Evolutionary conservation across 2,113 vertebrate genomes (phyloP).

Genomic region (Serilophus lunatus): DNA sequence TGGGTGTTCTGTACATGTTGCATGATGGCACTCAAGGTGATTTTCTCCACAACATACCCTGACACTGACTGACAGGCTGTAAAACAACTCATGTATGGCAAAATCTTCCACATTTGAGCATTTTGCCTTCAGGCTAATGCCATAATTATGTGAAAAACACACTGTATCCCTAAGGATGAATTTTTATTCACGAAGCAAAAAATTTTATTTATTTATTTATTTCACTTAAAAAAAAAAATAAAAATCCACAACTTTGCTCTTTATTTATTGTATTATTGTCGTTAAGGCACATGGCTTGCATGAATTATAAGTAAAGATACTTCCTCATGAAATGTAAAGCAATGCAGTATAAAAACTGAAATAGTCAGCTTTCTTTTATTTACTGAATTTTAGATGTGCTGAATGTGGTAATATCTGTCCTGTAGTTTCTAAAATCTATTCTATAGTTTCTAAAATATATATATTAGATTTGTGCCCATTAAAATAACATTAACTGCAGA

Average conservation of each 20-base stretch:
- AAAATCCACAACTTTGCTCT: not conserved
- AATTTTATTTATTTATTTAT: not conserved
- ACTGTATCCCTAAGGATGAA: not conserved
- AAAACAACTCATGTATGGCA: not conserved
- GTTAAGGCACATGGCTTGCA: not conserved
- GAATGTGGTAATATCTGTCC: not conserved
- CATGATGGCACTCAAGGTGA: fast-evolving
- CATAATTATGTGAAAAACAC: not conserved
- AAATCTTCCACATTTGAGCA: not conserved
- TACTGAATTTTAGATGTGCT: not conserved
- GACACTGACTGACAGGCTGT: not conserved
- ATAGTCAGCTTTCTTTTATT: not conserved
- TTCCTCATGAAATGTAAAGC: not conserved
- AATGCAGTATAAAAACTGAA: not conserved
- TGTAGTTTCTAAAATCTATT: not conserved
- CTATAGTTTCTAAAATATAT: not conserved
- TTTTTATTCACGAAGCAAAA: not conserved
- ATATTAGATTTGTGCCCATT: not conserved
- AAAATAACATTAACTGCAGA: not conserved
- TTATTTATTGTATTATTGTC: not conserved
- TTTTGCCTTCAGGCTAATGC: not conserved
- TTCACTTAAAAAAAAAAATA: not conserved
- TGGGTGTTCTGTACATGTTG: not conserved
- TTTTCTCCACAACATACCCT: not conserved
- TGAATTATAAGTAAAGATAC: not conserved